phyloP scores from a whole-genome alignment of 1,140 invertebrate species.

The Tigriopus japonicus region DNA sequence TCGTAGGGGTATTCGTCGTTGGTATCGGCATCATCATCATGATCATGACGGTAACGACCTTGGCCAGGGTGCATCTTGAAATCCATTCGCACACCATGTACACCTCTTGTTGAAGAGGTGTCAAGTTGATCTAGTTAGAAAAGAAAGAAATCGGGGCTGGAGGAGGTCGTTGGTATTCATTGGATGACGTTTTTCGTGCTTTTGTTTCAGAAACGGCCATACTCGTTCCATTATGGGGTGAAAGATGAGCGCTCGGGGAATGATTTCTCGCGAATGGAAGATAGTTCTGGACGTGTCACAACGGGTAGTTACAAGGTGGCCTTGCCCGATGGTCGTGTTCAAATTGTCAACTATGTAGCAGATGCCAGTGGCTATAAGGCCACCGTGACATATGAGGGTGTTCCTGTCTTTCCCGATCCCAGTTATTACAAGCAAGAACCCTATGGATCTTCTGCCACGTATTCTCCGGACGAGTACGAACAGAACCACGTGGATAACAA shows the following conservation, averaged over 20 bases:
- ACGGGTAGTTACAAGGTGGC: constrained; percentile 12
- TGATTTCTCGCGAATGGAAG: constrained; percentile 4
- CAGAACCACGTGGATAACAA: no score
- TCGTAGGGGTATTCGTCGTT: no score
- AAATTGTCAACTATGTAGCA: constrained; percentile 12
- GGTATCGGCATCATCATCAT: no score
- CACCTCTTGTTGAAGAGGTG: no score
- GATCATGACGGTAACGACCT: no score
- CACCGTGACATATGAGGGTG: constrained; percentile 11
- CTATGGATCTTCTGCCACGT: no score
- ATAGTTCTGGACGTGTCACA: constrained; percentile 4
- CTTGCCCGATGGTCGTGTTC: constrained; percentile 12
- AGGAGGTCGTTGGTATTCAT: no score
- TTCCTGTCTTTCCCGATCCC: neutral
- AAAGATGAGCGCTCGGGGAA: constrained; percentile 12
- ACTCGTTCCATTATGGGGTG: constrained; percentile 13
- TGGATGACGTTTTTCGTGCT: neutral
- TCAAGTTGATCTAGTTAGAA: no score
- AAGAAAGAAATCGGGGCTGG: no score
- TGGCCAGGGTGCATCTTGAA: no score
- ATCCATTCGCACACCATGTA: no score
- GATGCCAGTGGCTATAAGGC: constrained; percentile 13
- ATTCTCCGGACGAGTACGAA: no score
- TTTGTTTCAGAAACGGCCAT: constrained; percentile 8
- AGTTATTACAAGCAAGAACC: neutral